Evolutionary conservation across 2,888 invertebrate species (phyloP), one percentile per base, ranked within the genome.

Genomic region (Agrypnus murinus): DNA sequence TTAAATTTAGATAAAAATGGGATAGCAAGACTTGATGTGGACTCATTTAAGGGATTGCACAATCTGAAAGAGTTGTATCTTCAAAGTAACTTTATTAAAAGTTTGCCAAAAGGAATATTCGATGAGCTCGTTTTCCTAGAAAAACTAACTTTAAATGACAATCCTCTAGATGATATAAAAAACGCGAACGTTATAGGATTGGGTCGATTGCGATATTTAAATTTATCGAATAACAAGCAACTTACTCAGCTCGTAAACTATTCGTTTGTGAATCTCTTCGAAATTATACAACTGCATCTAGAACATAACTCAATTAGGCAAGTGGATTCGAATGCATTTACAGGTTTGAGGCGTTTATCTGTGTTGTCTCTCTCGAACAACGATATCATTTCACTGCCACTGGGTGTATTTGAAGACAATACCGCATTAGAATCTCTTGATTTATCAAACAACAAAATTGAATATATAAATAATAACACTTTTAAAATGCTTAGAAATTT

Each of bases 371-470:
- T 50, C 5, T 10, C 50, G 25, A 7, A 50, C 19, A 50, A 50
- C 31, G 5, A 12, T 12, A 50, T 50, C 10, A 32, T 10, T 31
- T 4, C 14, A 9, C 12, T 50, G 31, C 32, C 50, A n/a, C 12
- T 9, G 12, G 50, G 10, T 12, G 7, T 12, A 50, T 50, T 50
- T n/a, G 31, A 50, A 50, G 50, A 50, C 12, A 50, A 12, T 31
- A 7, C 7, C 1, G 25, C 31, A 2, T 31, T 50, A 10, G 50
- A 50, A 50, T n/a, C 10, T 31, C 31, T 50, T 17, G 50, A 50
- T 50, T 50, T 50, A 32, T 50, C 50, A 31, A 17, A 50, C 14
- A 50, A 50, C 12, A 50, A 50, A 12, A 8, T 50, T 12, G 31
- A 19, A 12, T 3, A 31, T 7, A 9, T 50, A 25, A 50, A 50